Evolutionary conservation across 2,888 invertebrate species (phyloP), one percentile per base, ranked within the genome.

Genomic region (Ectemnius lituratus): DNA sequence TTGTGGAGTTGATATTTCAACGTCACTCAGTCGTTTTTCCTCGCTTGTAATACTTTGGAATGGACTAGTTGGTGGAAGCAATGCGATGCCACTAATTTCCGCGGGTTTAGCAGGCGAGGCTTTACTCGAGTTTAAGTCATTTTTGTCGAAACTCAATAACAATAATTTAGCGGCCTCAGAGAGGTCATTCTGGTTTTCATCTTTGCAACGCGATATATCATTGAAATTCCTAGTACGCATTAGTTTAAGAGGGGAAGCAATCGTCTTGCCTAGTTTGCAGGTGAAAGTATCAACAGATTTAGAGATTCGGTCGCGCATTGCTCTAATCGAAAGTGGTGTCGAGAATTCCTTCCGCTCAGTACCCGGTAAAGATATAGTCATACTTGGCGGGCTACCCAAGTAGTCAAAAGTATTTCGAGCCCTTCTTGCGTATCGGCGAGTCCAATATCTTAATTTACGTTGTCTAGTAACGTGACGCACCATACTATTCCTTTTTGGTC

Each of bases 401-500:
- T 72, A 78, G 20, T 67, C 63, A 18, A 64, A 66, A 13, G 62
- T 23, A 13, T 59, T 74, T 20, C 20, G 66, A 16, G n/a, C 16
- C 4, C 67, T 18, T 52, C 62, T 82, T 2, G 45, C 23, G 14
- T 16, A 2, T 2, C 5, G 18, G 56, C 18, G 47, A 16, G n/a
- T 75, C 67, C 47, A 62, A 23, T 61, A 74, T 4, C 20, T 67
- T 13, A 63, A 45, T 64, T 73, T 85, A 1, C 86, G 83, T 60
- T 67, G 78, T 2, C 66, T 49, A 45, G 82, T 73, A 3, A 82
- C 70, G 13, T 84, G 87, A 5, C 86, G 82, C 6, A 86, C 83
- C 61, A 88, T 83, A 37, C 76, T 83, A 37, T 85, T 88, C 23
- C 86, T 81, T 13, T 82, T 87, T 3, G 74, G 70, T 20, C 45